These are phyloP conservation scores for Ceyx melanurus DNA, from an alignment of 2,113 vertebrate species.

Conservation along the genomic window DNA sequence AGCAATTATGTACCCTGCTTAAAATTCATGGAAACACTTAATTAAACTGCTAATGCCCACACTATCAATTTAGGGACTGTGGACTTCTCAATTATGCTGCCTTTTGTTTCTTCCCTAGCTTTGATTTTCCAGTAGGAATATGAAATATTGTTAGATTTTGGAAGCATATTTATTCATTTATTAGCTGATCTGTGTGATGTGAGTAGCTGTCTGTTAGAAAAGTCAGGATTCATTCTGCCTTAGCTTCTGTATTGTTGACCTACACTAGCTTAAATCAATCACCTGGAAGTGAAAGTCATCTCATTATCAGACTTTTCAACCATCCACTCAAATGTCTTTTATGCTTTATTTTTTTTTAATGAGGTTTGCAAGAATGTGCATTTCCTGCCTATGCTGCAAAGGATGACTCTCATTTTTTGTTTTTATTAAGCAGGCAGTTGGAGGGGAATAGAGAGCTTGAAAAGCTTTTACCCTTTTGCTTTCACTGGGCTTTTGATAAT, in stretches of 20 bases:
- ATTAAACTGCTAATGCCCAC: background rate
- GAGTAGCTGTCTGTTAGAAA: background rate
- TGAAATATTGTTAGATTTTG: background rate
- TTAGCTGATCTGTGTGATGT: background rate
- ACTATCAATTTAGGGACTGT: background rate
- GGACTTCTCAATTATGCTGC: background rate
- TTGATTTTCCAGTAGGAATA: background rate
- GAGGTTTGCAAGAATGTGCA: background rate
- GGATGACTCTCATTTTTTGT: background rate
- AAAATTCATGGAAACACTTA: conserved; percentile 11
- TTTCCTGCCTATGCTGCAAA: background rate
- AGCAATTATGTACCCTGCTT: background rate
- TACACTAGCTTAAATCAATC: background rate
- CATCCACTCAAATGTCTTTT: background rate
- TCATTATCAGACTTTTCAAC: background rate
- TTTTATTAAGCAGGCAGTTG: background rate
- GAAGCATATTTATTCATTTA: background rate
- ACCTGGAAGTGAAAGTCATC: background rate
- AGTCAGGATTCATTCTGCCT: background rate
- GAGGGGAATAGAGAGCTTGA: background rate
- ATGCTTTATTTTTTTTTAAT: background rate
- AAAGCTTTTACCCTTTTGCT: conserved; percentile 7
- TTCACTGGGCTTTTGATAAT: background rate
- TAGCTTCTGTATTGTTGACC: background rate
- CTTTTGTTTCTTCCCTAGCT: background rate